Evolutionary conservation across 2,113 vertebrate species (phyloP).

Genomic region (western clawed frog (Xenopus tropicalis)): DNA sequence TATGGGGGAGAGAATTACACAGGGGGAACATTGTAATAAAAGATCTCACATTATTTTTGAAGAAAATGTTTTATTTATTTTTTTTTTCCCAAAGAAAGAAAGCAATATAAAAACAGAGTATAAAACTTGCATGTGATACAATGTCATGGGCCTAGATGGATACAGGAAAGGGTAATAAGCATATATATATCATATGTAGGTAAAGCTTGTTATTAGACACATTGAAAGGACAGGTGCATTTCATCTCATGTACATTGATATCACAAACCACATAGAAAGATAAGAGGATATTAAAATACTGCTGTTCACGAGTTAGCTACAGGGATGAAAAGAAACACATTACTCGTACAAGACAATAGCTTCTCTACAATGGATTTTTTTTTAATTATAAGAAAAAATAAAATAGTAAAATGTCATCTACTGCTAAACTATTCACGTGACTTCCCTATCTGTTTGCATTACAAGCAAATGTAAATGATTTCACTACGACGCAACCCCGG

Average conservation of each 20-base stretch:
- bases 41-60: conserved; percentile 46
- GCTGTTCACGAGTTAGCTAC: conserved; percentile 63
- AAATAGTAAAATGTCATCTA: conserved; percentile 58
- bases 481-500: conserved; percentile 49
- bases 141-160: conserved; percentile 77
- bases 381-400: conserved; percentile 60
- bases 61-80: conserved; percentile 92
- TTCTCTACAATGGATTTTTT: conserved; percentile 64
- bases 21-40: too few species aligned
- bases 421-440: conserved; percentile 47
- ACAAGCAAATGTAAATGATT: conserved; percentile 41
- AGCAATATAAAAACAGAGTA: conserved; percentile 99
- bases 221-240: conserved; percentile 80
- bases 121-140: conserved; percentile 95
- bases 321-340: conserved; percentile 62
- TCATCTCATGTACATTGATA: conserved; percentile 78
- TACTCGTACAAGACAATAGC: conserved; percentile 66
- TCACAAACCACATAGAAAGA: conserved; percentile 69
- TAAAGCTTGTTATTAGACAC: conserved; percentile 83
- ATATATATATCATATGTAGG: conserved; percentile 87
- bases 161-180: conserved; percentile 90
- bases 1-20: too few species aligned
- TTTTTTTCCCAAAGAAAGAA: conserved; percentile 88
- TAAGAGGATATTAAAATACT: conserved; percentile 61
- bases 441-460: conserved; percentile 51